phyloP scores from a whole-genome alignment of 1,140 invertebrate genomes.

The Brachystomella parvula region DNA sequence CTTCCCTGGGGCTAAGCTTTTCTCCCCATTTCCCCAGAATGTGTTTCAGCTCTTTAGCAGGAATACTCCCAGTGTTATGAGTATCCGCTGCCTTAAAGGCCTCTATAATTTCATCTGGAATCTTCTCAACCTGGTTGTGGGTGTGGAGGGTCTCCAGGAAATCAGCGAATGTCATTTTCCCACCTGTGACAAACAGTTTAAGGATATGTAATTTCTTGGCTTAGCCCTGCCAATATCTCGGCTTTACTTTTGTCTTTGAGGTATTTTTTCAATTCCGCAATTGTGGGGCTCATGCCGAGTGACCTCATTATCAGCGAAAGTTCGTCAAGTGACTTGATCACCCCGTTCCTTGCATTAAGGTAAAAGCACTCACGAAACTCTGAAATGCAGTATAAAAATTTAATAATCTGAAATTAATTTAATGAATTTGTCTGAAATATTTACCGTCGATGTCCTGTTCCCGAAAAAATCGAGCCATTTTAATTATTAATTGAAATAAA shows the following conservation, averaged over 20 bases:
- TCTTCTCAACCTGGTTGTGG: conserved; percentile 74
- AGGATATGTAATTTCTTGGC: conserved; percentile 21
- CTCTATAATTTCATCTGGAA: conserved; percentile 79
- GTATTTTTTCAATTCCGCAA: conserved; percentile 77
- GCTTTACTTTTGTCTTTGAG: conserved; percentile 68
- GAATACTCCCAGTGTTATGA: conserved; percentile 63
- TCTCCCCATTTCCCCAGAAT: conserved; percentile 87
- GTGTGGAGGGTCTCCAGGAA: conserved; percentile 92
- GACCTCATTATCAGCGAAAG: conserved; percentile 89
- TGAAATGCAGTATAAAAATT: conserved; percentile 46
- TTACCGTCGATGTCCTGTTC: conserved; percentile 49
- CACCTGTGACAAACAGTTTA: conserved; percentile 49
- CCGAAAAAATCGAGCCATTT: conserved; percentile 46
- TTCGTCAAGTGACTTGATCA: conserved; percentile 79
- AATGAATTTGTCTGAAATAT: conserved; percentile 18
- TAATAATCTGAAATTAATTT: conserved; percentile 2
- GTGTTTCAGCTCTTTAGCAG: conserved; percentile 73
- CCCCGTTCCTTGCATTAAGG: conserved; percentile 76
- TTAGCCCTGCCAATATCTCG: background rate
- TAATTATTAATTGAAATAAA: too few species aligned
- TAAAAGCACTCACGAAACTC: conserved; percentile 93
- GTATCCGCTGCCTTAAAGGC: conserved; percentile 80
- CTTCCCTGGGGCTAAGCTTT: conserved; percentile 77
- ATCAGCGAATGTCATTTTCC: conserved; percentile 89
- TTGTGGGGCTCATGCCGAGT: conserved; percentile 83